Base-by-base conservation (phyloP, 2,113 vertebrate genomes). In the Pyxicephalus adspersus region DNA sequence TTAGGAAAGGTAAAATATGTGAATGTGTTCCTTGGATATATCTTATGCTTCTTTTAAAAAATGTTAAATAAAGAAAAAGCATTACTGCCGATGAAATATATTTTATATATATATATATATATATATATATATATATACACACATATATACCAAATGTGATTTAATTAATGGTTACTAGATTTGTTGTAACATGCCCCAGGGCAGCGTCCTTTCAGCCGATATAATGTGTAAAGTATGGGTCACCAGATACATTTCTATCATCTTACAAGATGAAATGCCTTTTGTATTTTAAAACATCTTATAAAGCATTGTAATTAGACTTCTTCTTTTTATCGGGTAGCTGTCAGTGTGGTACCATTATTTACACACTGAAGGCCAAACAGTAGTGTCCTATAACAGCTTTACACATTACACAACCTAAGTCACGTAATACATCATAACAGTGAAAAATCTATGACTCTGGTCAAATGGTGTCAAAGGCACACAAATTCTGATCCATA, bases 281-380 rank as follows among this genome's bases (percentile, higher is more conserved):
- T 75, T 45, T 66, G 52, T 74, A 57, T 75, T 75, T 45, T 75
- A 66, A 79, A 79, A 68, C 64, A 55, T 57, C 65, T 65, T 73
- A 57, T 75, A 45, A 57, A 74, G 71, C 61, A 26, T 11, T 38
- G 29, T 82, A 75, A 82, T 82, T 82, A 75, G 70, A 82, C 75
- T 75, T 75, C 80, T 22, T 75, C 58, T 65, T 75, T 81, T 82
- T 75, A 82, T 82, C 72, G 80, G 75, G 51, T 71, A 74, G 29
- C 71, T 82, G 80, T 82, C 70, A 82, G 38, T 22, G 17, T 50
- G 51, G 70, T 64, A 66, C 80, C 70, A 66, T 82, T 81, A 81
- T 82, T 74, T 82, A 82, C 71, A 82, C 80, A 66, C 20, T 82
- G 71, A 75, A 82, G 80, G 80, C 80, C 71, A 82, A 65, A 75